Conservation (phyloP, 2,888 invertebrate genomes). For the Cosmorhoe ocellata region DNA sequence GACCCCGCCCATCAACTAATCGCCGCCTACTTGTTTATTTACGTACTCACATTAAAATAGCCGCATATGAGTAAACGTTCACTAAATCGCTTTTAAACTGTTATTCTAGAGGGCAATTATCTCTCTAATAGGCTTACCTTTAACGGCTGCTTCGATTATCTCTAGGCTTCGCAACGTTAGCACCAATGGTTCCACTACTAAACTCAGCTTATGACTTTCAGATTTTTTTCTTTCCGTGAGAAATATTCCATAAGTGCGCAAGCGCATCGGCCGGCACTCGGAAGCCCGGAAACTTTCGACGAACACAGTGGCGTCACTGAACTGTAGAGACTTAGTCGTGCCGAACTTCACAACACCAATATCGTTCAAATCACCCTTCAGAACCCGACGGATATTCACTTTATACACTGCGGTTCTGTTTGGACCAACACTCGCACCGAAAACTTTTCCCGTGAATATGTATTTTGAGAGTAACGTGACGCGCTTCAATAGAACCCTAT, state of each 20-base stretch:
- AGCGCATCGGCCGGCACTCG: conserved; percentile 55
- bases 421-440: conserved; percentile 47
- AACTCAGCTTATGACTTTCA: conserved; percentile 45
- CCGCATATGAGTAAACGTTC: conserved; percentile 34
- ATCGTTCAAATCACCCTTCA: conserved; percentile 72
- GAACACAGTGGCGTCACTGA: conserved; percentile 63
- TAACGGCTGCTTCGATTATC: conserved; percentile 66
- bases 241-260: conserved; percentile 68
- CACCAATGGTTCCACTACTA: conserved; percentile 65
- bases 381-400: conserved; percentile 69
- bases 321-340: conserved; percentile 54
- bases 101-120: conserved; percentile 27
- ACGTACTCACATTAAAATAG: conserved; percentile 44
- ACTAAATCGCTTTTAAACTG: conserved; percentile 26
- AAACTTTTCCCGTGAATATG: conserved; percentile 71
- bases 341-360: conserved; percentile 61
- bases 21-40: conserved; percentile 73
- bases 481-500: conserved; percentile 60
- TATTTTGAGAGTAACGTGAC: conserved; percentile 64
- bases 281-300: conserved; percentile 52
- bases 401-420: conserved; percentile 57
- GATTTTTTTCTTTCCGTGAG: conserved; percentile 54
- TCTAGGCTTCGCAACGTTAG: conserved; percentile 63
- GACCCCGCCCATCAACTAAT: conserved; percentile 64
- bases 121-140: conserved; percentile 55